These are phyloP conservation scores for Lysiphlebus fabarum DNA, from an alignment of 1,140 invertebrate genomes.

Conservation along the genomic window DNA sequence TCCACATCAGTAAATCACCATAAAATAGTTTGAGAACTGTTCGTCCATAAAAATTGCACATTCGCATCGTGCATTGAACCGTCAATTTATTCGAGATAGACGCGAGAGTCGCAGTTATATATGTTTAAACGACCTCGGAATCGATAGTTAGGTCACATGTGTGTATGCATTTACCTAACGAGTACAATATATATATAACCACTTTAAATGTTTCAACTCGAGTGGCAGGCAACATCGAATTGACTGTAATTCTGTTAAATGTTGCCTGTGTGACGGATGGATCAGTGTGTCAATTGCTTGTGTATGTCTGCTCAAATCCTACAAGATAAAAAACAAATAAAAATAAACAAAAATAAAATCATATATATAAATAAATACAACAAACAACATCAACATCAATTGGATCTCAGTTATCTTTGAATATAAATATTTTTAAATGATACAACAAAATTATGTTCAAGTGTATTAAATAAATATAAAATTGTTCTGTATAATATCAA, in stretches of 20 bases:
- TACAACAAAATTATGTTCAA: no score
- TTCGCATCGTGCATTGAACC: slow-evolving; percentile 27
- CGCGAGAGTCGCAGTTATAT: slow-evolving; percentile 14
- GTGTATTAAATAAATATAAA: no score
- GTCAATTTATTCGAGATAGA: slow-evolving; percentile 31
- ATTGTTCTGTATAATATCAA: no score
- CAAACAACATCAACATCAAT: no score
- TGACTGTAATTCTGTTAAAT: slow-evolving; percentile 53
- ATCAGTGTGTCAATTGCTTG: slow-evolving; percentile 48
- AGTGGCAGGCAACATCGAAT: slow-evolving; percentile 41
- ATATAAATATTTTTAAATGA: no score
- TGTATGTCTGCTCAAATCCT: slow-evolving; percentile 16
- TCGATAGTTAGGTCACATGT: slow-evolving; percentile 21
- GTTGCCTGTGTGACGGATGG: slow-evolving; percentile 48
- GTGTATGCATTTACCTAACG: slow-evolving; percentile 2
- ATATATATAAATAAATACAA: no score
- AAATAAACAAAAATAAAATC: no score
- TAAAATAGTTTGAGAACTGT: slow-evolving; percentile 28
- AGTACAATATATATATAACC: slow-evolving; percentile 9
- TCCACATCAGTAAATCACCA: slow-evolving; percentile 25
- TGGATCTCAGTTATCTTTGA: no score
- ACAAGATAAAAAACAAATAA: slow-evolving; percentile 9
- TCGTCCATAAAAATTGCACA: slow-evolving; percentile 27
- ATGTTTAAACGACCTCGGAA: slow-evolving; percentile 25
- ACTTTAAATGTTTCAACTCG: slow-evolving; percentile 25